Evolutionary conservation across 2,113 vertebrate species (phyloP), one percentile per base, ranked within the genome.

Genomic region (Ariopsis seemanni): DNA sequence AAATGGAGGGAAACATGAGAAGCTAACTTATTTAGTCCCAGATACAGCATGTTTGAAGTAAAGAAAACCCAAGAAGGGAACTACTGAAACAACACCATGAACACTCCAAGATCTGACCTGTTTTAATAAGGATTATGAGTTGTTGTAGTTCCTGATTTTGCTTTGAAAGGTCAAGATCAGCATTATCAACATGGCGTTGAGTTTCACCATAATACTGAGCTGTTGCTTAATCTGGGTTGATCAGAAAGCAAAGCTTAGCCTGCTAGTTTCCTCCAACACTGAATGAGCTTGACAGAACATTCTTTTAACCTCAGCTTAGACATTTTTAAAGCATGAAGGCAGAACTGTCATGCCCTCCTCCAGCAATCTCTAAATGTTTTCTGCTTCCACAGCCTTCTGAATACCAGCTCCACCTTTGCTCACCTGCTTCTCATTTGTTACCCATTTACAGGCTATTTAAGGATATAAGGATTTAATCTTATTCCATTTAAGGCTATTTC

Each of bases 221-320:
- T 84, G 34, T 50, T 42, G 20, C 52, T 81, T 58, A 20, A 62
- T 30, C 71, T 77, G 17, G 30, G 55, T 75, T 74, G 50, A 86
- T 48, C 48, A 89, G 75, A 62, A 20, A 83, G 53, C 27, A n/a
- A 86, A 42, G 30, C 50, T 52, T 15, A 65, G 57, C 30, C 58
- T 52, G 48, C 58, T 65, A 17, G 20, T 87, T 81, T 75, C 1
- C 15, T 30, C 58, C 60, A 42, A 83, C 53, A 18, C 57, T 65
- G 12, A 88, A 83, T n/a, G 75, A 78, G 75, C 81, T 71, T 85
- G 74, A 52, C 52, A 88, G 75, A 67, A 83, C 69, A 69, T 87
- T 62, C 60, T n/a, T 80, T 65, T 15, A 74, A 52, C 25, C 30
- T 52, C 53, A 27, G 20, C 80, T 86, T 57, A 42, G 55, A 22